phyloP scores from a whole-genome alignment of 1,140 invertebrate species.

The Euura saliciscinereae region DNA sequence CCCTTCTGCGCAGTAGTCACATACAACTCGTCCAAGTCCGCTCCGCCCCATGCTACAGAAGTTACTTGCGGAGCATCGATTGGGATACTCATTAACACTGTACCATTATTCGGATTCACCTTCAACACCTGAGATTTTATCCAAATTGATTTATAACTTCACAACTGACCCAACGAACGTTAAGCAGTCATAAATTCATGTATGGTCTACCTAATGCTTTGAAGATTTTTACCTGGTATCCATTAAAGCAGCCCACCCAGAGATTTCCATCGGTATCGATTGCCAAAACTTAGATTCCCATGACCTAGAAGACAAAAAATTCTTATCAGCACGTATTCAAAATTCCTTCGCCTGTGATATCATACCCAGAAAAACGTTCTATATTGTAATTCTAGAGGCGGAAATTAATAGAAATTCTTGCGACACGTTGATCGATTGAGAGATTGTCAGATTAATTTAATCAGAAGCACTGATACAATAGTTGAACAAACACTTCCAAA shows the following conservation, averaged over 20 bases:
- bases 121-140: constrained; percentile 55
- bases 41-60: constrained; percentile 80
- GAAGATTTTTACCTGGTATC: constrained; percentile 50
- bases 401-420: constrained; percentile 3
- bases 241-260: constrained; percentile 73
- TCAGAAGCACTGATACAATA: background rate
- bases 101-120: constrained; percentile 61
- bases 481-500: no score
- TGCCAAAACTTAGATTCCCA: constrained; percentile 52
- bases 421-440: background rate
- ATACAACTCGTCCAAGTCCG: constrained; percentile 74
- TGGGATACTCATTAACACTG: constrained; percentile 63
- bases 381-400: background rate
- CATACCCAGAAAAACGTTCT: no score
- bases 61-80: constrained; percentile 78
- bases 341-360: no score
- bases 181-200: background rate
- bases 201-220: constrained; percentile 7
- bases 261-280: constrained; percentile 76
- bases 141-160: background rate
- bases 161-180: constrained; percentile 8
- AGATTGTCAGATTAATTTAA: background rate
- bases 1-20: constrained; percentile 70
- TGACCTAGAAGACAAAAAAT: background rate
- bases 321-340: no score